These are phyloP conservation scores for Carollia perspicillata DNA, from an alignment of 2,113 vertebrate genomes.

Conservation along the genomic window DNA sequence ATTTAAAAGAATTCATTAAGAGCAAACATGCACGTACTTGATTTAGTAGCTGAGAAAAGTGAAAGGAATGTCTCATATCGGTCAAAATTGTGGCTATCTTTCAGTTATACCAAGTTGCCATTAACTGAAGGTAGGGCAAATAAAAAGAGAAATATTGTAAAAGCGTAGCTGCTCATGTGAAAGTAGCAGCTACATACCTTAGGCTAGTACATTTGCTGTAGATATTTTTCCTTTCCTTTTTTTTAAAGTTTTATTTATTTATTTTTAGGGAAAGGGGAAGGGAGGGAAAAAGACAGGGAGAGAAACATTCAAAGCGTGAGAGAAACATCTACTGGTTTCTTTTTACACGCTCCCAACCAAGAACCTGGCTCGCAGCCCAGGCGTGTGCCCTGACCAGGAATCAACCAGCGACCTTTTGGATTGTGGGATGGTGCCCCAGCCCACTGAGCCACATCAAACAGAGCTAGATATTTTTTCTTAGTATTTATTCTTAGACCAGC, in stretches of 20 bases:
- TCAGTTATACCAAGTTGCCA: not conserved
- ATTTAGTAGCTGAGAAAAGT: constrained; percentile 7
- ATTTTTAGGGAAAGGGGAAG: too few relatives aligned
- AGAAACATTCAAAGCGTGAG: too few relatives aligned
- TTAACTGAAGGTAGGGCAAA: not conserved
- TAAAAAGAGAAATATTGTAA: not conserved
- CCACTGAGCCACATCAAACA: too few relatives aligned
- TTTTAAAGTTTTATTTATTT: too few relatives aligned
- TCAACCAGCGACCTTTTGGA: too few relatives aligned
- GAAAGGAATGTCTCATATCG: not conserved
- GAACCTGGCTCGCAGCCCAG: too few relatives aligned
- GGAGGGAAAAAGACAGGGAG: too few relatives aligned
- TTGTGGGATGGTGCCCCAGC: too few relatives aligned
- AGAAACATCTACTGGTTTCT: too few relatives aligned
- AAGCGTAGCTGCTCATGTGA: not conserved
- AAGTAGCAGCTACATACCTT: not conserved
- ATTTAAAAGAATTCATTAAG: not conserved
- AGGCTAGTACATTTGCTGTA: not conserved
- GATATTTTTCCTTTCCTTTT: not conserved
- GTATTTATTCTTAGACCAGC: not conserved
- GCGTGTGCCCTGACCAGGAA: too few relatives aligned
- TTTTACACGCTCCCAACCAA: too few relatives aligned
- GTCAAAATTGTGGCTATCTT: not conserved
- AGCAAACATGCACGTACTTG: not conserved
- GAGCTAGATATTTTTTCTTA: not conserved